A percentile compares a stretch with the other conserved stretches of the same genome.
These are phyloP conservation scores for Hoplodrina ambigua DNA, from an alignment of 2,888 invertebrate genomes.

Conservation along the genomic window DNA sequence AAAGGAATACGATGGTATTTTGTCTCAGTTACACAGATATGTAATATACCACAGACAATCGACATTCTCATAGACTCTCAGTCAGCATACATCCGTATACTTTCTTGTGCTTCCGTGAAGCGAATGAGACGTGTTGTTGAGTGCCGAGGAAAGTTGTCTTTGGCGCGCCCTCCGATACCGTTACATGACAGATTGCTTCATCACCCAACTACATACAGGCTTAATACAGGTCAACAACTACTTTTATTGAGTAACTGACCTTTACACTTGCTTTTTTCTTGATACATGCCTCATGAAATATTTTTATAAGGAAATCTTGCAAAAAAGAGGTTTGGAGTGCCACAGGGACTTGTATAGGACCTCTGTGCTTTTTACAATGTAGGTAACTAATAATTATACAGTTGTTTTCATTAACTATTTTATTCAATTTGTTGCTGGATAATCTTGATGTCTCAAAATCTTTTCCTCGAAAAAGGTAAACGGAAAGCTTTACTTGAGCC, in stretches of 20 bases:
- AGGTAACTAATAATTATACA: not conserved
- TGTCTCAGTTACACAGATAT: constrained; percentile 29
- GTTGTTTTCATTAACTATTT: too few relatives aligned
- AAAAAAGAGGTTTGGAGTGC: constrained; percentile 19
- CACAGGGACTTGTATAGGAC: constrained; percentile 17
- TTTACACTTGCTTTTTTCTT: constrained; percentile 72
- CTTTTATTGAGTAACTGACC: constrained; percentile 77
- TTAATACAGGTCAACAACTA: constrained; percentile 55
- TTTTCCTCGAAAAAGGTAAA: not conserved
- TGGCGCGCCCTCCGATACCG: constrained; percentile 75
- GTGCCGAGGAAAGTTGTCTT: constrained; percentile 77
- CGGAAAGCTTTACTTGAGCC: not conserved
- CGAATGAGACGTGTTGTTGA: constrained; percentile 62
- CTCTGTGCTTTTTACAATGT: not conserved
- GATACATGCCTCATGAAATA: constrained; percentile 47
- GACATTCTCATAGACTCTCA: constrained; percentile 63
- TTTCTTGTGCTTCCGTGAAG: constrained; percentile 74
- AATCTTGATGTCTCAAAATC: not conserved
- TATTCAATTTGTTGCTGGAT: not conserved
- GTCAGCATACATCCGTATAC: constrained; percentile 63
- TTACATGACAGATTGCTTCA: constrained; percentile 72
- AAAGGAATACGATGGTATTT: constrained; percentile 14
- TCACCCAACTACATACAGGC: constrained; percentile 56
- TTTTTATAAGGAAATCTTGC: constrained; percentile 42
- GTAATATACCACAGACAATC: constrained; percentile 57